Evolutionary conservation across 2,113 vertebrate species (phyloP).

Genomic region (Scopus umbretta): DNA sequence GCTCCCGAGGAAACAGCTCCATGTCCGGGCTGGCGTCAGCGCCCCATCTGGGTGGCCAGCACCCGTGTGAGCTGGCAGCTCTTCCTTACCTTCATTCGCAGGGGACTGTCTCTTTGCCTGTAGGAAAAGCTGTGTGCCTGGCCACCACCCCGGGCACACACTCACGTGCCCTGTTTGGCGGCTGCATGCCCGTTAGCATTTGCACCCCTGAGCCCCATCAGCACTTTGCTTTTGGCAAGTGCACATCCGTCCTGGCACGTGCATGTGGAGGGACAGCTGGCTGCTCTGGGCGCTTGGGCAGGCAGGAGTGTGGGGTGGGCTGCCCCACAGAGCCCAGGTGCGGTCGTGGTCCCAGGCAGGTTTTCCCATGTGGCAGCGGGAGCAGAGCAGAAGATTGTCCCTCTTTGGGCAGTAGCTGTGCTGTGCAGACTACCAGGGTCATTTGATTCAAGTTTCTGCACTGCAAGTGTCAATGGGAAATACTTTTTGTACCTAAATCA

Average conservation of each 20-base stretch:
- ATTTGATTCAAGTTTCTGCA: not conserved
- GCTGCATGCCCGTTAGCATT: not conserved
- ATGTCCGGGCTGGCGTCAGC: not conserved
- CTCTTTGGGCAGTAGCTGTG: not conserved
- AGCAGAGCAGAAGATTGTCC: not conserved
- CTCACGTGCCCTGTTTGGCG: not conserved
- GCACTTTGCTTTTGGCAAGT: not conserved
- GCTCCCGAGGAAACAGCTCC: not conserved
- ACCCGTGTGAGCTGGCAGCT: fast-evolving
- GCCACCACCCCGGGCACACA: not conserved
- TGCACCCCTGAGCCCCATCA: not conserved
- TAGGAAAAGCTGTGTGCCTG: not conserved
- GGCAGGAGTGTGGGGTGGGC: not conserved
- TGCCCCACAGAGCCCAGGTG: not conserved
- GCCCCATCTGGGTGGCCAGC: not conserved
- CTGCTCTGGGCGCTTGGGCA: fast-evolving
- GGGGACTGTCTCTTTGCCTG: not conserved
- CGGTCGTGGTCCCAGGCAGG: not conserved
- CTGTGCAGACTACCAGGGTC: not conserved
- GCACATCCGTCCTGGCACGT: fast-evolving
- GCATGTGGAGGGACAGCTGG: not conserved
- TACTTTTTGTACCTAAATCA: not conserved
- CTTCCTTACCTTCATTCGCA: not conserved
- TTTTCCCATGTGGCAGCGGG: not conserved
- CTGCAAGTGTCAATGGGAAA: not conserved